Conservation (phyloP, 2,888 invertebrate species). For the Nephrotoma appendiculata region DNA sequence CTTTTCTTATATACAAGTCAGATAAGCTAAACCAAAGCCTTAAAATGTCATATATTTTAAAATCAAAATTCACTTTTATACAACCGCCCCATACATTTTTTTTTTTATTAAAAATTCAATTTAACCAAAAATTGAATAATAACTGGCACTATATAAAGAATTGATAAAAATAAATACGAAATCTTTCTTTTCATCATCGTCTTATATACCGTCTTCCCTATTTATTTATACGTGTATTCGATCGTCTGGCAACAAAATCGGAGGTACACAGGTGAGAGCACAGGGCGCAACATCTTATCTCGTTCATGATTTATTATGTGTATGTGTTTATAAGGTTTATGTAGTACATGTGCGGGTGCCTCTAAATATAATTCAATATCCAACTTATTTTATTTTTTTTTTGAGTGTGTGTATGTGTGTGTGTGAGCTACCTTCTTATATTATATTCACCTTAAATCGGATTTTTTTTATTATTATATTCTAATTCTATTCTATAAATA, state of each 20-base stretch:
- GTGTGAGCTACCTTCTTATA: neutral
- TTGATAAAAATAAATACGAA: neutral
- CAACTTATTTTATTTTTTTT: neutral
- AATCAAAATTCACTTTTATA: neutral
- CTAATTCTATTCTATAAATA: neutral
- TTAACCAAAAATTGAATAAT: neutral
- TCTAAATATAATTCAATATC: neutral
- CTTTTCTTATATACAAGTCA: too few species aligned
- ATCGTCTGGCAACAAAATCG: neutral
- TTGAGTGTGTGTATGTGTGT: neutral
- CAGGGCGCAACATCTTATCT: neutral
- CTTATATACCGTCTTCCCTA: neutral
- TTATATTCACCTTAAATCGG: neutral
- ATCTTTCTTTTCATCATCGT: neutral
- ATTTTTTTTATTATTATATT: neutral
- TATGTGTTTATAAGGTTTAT: neutral
- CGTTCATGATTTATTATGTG: neutral
- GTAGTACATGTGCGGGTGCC: neutral
- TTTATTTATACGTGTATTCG: neutral
- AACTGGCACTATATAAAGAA: neutral
- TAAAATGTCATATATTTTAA: neutral
- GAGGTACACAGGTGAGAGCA: neutral
- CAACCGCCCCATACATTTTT: neutral
- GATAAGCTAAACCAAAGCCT: too few species aligned
- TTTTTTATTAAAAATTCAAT: neutral